Evolutionary conservation across 2,888 invertebrate genomes (phyloP).

Genomic region (Chromoteleia sp.): DNA sequence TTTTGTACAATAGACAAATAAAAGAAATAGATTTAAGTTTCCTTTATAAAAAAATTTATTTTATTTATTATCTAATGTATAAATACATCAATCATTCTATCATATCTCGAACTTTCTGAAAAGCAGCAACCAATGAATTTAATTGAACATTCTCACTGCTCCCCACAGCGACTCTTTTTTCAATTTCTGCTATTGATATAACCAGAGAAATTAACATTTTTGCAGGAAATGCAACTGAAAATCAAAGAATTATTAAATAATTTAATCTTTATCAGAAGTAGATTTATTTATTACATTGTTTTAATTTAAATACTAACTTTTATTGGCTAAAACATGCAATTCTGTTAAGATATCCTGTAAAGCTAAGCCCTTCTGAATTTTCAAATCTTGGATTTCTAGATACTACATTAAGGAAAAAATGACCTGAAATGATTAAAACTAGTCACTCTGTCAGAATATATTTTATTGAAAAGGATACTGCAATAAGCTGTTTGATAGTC

Average conservation of each 20-base stretch:
- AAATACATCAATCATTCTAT: constrained; percentile 8
- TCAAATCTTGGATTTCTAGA: constrained; percentile 92
- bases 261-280: neutral
- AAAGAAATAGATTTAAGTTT: neutral
- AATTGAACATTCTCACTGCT: constrained; percentile 96
- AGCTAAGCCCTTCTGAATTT: constrained; percentile 95
- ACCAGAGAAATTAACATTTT: constrained; percentile 91
- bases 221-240: constrained; percentile 94
- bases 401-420: constrained; percentile 73
- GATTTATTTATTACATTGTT: neutral
- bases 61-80: constrained; percentile 5
- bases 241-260: neutral
- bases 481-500: constrained; percentile 90
- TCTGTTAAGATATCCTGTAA: constrained; percentile 97
- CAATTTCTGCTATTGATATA: constrained; percentile 95
- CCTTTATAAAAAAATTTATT: neutral
- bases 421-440: too few relatives aligned
- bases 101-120: constrained; percentile 90
- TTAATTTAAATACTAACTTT: constrained; percentile 86
- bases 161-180: constrained; percentile 93
- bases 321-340: constrained; percentile 93
- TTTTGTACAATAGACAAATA: constrained; percentile 15
- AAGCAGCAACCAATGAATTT: constrained; percentile 94
- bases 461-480: constrained; percentile 89
- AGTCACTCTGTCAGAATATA: too few relatives aligned